Conservation (phyloP, 2,113 vertebrate genomes). For the Zapornia atra region DNA sequence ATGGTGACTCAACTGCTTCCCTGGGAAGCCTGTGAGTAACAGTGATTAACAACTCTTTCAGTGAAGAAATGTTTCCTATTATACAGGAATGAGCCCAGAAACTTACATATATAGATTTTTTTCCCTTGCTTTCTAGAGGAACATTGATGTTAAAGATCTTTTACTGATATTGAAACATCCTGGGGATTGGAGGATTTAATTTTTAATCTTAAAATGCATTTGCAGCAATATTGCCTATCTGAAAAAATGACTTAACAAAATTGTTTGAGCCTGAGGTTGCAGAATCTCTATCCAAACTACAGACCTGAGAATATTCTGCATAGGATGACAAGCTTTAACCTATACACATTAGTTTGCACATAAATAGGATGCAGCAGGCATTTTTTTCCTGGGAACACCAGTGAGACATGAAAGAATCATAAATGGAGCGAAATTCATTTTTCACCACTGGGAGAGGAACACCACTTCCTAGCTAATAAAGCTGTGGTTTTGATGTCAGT, state of each 20-base stretch:
- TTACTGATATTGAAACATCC: neutral
- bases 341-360: neutral
- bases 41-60: no score
- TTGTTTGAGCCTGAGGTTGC: neutral
- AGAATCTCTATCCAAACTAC: neutral
- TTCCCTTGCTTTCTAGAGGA: neutral
- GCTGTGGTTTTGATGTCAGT: neutral
- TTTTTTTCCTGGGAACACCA: slow-evolving; percentile 25
- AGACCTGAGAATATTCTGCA: neutral
- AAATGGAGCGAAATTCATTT: neutral
- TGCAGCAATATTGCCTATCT: neutral
- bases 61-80: no score
- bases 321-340: neutral
- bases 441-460: neutral
- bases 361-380: neutral
- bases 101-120: neutral
- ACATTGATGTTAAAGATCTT: neutral
- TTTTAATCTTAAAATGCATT: neutral
- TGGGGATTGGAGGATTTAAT: neutral
- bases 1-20: no score
- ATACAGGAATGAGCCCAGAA: neutral
- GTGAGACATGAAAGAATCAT: neutral
- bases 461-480: neutral
- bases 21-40: no score
- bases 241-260: neutral